phyloP scores from a whole-genome alignment of 1,140 invertebrate species.

The Contarinia nasturtii region DNA sequence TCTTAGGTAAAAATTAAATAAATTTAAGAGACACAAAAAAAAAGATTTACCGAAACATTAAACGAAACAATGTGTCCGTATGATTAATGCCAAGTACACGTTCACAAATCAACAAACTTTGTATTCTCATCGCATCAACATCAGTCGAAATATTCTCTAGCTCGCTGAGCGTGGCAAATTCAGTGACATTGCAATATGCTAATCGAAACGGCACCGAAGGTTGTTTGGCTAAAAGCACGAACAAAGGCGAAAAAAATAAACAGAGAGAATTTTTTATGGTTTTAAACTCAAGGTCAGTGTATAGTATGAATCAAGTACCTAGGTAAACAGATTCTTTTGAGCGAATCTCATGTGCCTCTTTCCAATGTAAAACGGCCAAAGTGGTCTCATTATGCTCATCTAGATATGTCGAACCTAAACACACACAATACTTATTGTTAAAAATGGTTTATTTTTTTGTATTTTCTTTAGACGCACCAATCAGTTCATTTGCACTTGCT shows the following conservation, averaged over 20 bases:
- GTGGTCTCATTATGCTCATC: conserved; percentile 61
- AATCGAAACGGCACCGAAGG: conserved; percentile 32
- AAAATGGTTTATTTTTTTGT: background rate
- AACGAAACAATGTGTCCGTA: conserved; percentile 68
- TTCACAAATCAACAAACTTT: conserved; percentile 66
- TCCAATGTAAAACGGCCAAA: conserved; percentile 43
- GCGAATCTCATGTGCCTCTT: conserved; percentile 37
- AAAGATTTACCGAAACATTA: conserved; percentile 24
- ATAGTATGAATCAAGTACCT: conserved; percentile 4
- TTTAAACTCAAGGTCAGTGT: conserved; percentile 1
- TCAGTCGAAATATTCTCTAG: conserved; percentile 50
- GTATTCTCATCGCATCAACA: conserved; percentile 61
- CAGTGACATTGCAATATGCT: conserved; percentile 41
- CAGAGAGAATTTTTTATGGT: too few relatives aligned
- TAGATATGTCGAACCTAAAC: conserved; percentile 43
- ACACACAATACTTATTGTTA: conserved; percentile 1
- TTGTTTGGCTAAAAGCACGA: conserved; percentile 28
- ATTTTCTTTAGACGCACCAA: conserved; percentile 30
- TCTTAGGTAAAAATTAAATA: too few relatives aligned
- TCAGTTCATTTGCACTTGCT: conserved; percentile 67
- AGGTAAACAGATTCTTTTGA: conserved; percentile 14
- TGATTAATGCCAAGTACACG: conserved; percentile 60
- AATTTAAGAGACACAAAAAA: too few relatives aligned
- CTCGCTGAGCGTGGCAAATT: conserved; percentile 51
- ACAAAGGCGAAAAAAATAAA: too few relatives aligned